phyloP scores from a whole-genome alignment of 2,113 vertebrate species.

The Anoplopoma fimbria region DNA sequence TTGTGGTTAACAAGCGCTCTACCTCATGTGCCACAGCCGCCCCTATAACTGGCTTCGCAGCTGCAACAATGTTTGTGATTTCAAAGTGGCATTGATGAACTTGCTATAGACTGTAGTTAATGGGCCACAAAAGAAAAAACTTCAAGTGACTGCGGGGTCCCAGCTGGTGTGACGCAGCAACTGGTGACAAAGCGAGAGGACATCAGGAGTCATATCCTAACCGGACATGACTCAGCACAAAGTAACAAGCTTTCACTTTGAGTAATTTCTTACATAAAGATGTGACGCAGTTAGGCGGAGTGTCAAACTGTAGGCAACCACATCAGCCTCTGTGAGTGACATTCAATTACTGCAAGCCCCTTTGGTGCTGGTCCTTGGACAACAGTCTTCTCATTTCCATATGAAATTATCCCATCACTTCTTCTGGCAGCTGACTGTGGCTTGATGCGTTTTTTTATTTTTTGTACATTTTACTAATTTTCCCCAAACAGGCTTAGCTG shows the following conservation, averaged over 20 bases:
- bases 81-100: neutral
- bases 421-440: conserved; percentile 48
- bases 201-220: neutral
- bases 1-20: too few species aligned
- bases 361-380: conserved; percentile 37
- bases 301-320: neutral
- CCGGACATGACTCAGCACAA: neutral
- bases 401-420: conserved; percentile 60
- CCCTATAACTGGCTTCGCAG: neutral
- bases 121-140: neutral
- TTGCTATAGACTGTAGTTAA: neutral
- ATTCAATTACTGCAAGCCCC: conserved; percentile 53
- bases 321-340: conserved; percentile 43
- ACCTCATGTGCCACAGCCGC: too few species aligned
- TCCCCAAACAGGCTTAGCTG: conserved; percentile 42
- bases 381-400: conserved; percentile 58
- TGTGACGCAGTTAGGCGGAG: neutral
- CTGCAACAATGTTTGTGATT: neutral
- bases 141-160: neutral
- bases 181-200: neutral
- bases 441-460: conserved; percentile 24
- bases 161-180: neutral
- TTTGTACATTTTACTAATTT: conserved; percentile 45
- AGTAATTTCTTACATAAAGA: neutral
- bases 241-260: neutral